phyloP scores from a whole-genome alignment of 2,797 vertebrate species.

The Poeciliopsis infans region DNA sequence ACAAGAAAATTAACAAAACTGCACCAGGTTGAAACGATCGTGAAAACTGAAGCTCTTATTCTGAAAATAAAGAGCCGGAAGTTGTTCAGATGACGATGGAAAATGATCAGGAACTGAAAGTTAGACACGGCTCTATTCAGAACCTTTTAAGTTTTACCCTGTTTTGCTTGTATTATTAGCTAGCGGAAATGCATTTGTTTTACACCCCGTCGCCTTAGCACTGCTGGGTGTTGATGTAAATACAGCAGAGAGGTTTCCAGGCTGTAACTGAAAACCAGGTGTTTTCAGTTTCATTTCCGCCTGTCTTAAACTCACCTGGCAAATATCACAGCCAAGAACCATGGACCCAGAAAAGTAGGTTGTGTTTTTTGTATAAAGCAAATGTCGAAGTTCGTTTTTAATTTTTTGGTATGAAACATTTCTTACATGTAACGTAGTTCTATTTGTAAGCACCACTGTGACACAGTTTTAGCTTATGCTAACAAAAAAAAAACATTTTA shows the following conservation, averaged over 20 bases:
- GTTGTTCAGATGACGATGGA: neutral
- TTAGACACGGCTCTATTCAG: neutral
- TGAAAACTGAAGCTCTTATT: neutral
- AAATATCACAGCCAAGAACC: neutral
- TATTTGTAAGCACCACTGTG: neutral
- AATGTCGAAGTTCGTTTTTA: neutral
- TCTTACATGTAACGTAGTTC: neutral
- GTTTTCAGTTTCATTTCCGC: neutral
- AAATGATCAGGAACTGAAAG: neutral
- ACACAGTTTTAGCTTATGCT: neutral
- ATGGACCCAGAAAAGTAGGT: slow-evolving; percentile 1
- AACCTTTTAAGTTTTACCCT: neutral
- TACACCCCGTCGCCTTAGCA: neutral
- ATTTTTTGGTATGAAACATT: neutral
- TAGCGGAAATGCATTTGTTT: neutral
- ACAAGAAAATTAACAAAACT: neutral
- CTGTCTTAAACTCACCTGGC: neutral
- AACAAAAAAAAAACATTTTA: neutral
- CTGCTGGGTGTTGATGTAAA: neutral
- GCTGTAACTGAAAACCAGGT: too few relatives aligned
- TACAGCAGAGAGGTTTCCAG: neutral
- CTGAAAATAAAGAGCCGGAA: neutral
- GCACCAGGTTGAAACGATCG: neutral
- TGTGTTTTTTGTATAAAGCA: neutral
- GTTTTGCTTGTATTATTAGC: neutral